phyloP scores from a whole-genome alignment of 2,888 invertebrate species.

The Pseudococcus viburni region DNA sequence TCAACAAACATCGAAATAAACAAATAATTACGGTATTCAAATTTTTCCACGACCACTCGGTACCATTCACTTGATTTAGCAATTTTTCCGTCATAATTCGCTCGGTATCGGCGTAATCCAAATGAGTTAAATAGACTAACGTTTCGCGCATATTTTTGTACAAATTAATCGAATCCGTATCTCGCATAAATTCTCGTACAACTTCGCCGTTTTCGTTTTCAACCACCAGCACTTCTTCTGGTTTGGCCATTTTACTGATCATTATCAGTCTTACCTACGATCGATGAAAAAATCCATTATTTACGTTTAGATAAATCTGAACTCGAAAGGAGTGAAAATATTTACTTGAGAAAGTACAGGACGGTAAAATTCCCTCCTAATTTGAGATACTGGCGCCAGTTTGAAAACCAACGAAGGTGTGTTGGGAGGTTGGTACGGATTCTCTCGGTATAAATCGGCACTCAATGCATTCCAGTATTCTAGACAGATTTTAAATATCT shows the following conservation, averaged over 20 bases:
- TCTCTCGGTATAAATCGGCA: slow-evolving; percentile 91
- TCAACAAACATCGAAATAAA: neutral
- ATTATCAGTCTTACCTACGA: slow-evolving; percentile 73
- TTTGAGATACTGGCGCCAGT: slow-evolving; percentile 70
- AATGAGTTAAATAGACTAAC: slow-evolving; percentile 97
- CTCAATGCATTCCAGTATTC: slow-evolving; percentile 98
- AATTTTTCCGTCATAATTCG: slow-evolving; percentile 99
- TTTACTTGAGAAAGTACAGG: slow-evolving; percentile 82
- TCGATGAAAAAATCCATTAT: slow-evolving; percentile 6
- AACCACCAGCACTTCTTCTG: slow-evolving; percentile 98
- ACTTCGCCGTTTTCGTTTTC: slow-evolving; percentile 99
- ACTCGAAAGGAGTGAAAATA: neutral
- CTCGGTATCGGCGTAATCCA: slow-evolving; percentile 98
- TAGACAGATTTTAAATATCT: slow-evolving; percentile 99
- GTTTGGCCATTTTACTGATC: slow-evolving; percentile 99
- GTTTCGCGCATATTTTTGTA: slow-evolving; percentile 99
- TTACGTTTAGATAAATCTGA: neutral
- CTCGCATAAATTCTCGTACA: slow-evolving; percentile 99
- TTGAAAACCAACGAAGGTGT: slow-evolving; percentile 70
- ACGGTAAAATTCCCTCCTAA: slow-evolving; percentile 81
- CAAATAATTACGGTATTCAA: slow-evolving; percentile 83
- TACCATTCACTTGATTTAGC: slow-evolving; percentile 97
- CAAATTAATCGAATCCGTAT: slow-evolving; percentile 98
- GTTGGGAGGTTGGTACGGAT: slow-evolving; percentile 71
- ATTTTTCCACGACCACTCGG: slow-evolving; percentile 99